Conservation (phyloP, 1,140 invertebrate species). For the Drosophila kepulauana region DNA sequence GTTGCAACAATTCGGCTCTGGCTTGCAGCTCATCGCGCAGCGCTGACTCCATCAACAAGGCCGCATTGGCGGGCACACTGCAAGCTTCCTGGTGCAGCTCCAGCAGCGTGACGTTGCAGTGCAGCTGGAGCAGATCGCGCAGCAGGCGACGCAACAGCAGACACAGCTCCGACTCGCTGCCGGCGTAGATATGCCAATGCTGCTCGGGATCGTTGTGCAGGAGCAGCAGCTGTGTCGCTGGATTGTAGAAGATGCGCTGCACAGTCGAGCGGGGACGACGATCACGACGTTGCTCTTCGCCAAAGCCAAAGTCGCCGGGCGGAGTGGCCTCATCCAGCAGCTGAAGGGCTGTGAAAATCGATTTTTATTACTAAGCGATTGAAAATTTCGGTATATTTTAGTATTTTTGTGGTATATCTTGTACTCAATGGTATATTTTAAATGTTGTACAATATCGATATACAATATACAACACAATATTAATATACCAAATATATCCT, state of each 20-base stretch:
- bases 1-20: slow-evolving; percentile 19
- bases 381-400: too few species aligned
- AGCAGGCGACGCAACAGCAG: slow-evolving; percentile 49
- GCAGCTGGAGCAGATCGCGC: slow-evolving; percentile 56
- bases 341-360: background rate
- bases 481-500: too few species aligned
- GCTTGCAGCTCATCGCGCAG: slow-evolving; percentile 54
- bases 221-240: slow-evolving; percentile 36
- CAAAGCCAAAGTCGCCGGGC: slow-evolving; percentile 4
- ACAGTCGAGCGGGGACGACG: background rate
- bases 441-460: too few species aligned
- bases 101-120: slow-evolving; percentile 53
- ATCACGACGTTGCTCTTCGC: background rate
- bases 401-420: too few species aligned
- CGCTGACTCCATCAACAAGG: slow-evolving; percentile 46
- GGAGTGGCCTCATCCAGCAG: slow-evolving; percentile 2
- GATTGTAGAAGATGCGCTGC: slow-evolving; percentile 64
- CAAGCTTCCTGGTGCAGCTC: slow-evolving; percentile 25
- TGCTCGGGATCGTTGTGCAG: slow-evolving; percentile 52
- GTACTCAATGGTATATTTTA: too few species aligned
- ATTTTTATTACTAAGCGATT: background rate
- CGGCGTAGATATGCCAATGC: slow-evolving; percentile 62
- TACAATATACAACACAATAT: too few species aligned
- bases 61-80: slow-evolving; percentile 1
- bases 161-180: slow-evolving; percentile 38